phyloP scores from a whole-genome alignment of 1,140 invertebrate species.

The Drosophila persimilis region DNA sequence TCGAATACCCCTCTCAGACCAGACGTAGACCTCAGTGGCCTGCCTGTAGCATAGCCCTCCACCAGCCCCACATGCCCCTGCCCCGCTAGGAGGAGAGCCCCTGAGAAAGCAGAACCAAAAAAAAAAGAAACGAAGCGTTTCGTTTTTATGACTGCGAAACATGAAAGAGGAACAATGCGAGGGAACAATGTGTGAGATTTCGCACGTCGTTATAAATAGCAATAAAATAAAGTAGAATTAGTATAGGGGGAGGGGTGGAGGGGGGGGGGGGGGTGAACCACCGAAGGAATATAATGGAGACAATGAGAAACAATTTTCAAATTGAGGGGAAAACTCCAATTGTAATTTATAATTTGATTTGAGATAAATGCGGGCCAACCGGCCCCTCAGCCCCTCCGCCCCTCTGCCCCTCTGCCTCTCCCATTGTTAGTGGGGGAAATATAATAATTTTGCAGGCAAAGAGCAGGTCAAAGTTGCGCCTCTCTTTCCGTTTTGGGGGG shows the following conservation, averaged over 20 bases:
- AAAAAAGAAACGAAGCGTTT: slow-evolving; percentile 49
- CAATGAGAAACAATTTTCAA: slow-evolving; percentile 50
- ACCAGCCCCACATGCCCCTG: too few relatives aligned
- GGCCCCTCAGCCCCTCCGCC: not conserved
- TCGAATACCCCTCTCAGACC: too few relatives aligned
- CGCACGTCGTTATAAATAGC: slow-evolving; percentile 74
- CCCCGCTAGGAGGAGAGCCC: too few relatives aligned
- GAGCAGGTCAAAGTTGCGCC: slow-evolving; percentile 44
- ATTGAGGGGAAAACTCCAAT: slow-evolving; percentile 41
- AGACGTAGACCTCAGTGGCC: too few relatives aligned
- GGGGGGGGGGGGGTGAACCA: too few relatives aligned
- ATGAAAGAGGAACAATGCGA: slow-evolving; percentile 44
- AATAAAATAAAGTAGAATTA: slow-evolving; percentile 50
- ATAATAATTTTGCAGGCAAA: slow-evolving; percentile 38
- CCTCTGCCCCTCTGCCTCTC: too few relatives aligned
- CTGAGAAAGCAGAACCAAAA: not conserved
- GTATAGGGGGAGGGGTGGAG: not conserved
- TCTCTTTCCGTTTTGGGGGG: slow-evolving; percentile 1
- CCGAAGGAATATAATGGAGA: slow-evolving; percentile 20
- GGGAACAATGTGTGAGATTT: slow-evolving; percentile 73
- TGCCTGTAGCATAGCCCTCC: too few relatives aligned
- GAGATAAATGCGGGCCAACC: slow-evolving; percentile 29
- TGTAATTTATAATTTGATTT: slow-evolving; percentile 64
- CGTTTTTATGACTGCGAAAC: slow-evolving; percentile 69
- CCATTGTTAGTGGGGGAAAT: slow-evolving; percentile 46